phyloP scores from a whole-genome alignment of 2,113 vertebrate genomes.

The Microtus montanus region DNA sequence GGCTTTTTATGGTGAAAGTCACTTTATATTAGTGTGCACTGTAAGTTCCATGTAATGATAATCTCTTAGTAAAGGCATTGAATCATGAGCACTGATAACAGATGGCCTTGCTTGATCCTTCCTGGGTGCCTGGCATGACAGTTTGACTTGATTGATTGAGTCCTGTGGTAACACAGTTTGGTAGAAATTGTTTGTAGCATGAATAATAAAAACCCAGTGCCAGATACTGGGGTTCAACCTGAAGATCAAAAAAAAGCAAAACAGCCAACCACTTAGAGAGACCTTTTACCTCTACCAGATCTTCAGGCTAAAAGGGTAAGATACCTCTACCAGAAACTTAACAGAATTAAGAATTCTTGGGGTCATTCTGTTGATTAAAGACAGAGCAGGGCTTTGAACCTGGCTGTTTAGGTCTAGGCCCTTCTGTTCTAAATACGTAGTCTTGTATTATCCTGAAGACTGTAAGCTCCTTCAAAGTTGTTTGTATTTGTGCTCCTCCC shows the following conservation, averaged over 20 bases:
- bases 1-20: constrained; percentile 13
- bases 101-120: background rate
- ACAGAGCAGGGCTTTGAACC: constrained; percentile 13
- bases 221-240: no score
- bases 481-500: background rate
- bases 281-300: no score
- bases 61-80: constrained; percentile 22
- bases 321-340: background rate
- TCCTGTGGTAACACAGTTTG: background rate
- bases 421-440: background rate
- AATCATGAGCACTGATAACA: constrained; percentile 19
- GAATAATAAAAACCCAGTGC: no score
- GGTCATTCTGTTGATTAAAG: constrained; percentile 4
- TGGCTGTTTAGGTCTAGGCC: background rate
- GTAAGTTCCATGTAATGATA: background rate
- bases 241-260: no score
- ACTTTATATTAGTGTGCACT: background rate
- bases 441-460: background rate
- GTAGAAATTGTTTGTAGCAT: background rate
- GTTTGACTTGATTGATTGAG: background rate
- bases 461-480: background rate
- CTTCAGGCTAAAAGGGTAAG: no score
- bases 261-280: no score
- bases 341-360: background rate
- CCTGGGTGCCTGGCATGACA: background rate